Evolutionary conservation across 2,797 vertebrate species (phyloP).

Genomic region (Microcaecilia unicolor): DNA sequence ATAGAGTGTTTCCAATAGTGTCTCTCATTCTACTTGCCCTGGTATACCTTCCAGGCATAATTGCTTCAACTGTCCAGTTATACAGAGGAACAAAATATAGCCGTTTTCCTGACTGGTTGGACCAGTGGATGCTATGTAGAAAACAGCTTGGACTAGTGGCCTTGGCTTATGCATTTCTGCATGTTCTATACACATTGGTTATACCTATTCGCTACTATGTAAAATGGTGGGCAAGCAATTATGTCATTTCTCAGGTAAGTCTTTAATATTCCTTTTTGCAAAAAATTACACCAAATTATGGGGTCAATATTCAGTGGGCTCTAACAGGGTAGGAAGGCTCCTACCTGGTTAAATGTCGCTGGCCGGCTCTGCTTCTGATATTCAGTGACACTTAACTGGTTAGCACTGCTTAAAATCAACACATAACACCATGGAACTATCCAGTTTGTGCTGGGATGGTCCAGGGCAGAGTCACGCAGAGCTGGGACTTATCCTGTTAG

Average conservation of each 20-base stretch:
- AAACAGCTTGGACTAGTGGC: conserved; percentile 89
- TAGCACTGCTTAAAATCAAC: too few relatives aligned
- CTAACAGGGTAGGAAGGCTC: too few relatives aligned
- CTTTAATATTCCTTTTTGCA: background rate
- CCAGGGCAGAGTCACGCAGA: too few relatives aligned
- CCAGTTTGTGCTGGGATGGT: too few relatives aligned
- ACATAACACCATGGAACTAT: too few relatives aligned
- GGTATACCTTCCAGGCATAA: conserved; percentile 83
- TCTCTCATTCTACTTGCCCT: conserved; percentile 76
- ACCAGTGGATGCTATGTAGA: conserved; percentile 92
- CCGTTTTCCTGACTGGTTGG: conserved; percentile 85
- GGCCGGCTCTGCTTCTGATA: too few relatives aligned
- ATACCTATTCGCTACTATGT: conserved; percentile 75
- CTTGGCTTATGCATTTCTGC: conserved; percentile 77
- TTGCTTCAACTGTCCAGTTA: conserved; percentile 83
- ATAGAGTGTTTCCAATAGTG: conserved; percentile 73
- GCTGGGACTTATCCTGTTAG: too few relatives aligned
- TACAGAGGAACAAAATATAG: conserved; percentile 87
- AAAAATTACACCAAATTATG: too few relatives aligned
- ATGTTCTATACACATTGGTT: conserved; percentile 76
- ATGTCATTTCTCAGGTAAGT: conserved; percentile 54
- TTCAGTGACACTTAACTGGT: too few relatives aligned
- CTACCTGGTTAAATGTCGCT: too few relatives aligned
- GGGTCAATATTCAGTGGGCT: too few relatives aligned
- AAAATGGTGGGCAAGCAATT: conserved; percentile 35